phyloP scores from a whole-genome alignment of 1,140 invertebrate genomes.

The Bombus superbus region DNA sequence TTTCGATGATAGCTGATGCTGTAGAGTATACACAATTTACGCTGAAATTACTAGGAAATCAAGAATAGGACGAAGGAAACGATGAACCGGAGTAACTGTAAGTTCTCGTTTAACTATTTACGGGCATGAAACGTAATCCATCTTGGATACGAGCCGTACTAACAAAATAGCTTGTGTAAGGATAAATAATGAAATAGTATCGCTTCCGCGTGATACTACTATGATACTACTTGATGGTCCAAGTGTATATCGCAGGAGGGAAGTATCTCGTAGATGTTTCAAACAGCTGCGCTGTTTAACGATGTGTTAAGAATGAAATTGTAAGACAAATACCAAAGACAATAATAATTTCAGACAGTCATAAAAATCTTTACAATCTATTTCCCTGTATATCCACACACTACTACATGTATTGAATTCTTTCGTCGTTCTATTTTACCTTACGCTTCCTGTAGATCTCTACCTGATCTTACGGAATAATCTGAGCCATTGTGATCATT shows the following conservation, averaged over 20 bases:
- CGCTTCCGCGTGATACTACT: background rate
- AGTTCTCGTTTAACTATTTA: background rate
- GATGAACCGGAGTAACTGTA: background rate
- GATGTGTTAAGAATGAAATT: constrained; percentile 10
- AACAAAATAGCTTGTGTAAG: constrained; percentile 18
- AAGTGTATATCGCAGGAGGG: background rate
- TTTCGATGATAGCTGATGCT: constrained; percentile 21
- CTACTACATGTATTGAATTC: constrained; percentile 57
- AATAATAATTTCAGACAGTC: constrained; percentile 55
- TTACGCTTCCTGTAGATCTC: constrained; percentile 31
- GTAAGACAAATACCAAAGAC: constrained; percentile 28
- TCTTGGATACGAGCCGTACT: background rate
- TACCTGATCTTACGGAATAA: constrained; percentile 29
- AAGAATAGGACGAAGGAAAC: background rate
- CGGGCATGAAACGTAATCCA: constrained; percentile 2
- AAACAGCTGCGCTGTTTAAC: constrained; percentile 42
- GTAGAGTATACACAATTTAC: constrained; percentile 7
- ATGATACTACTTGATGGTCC: background rate
- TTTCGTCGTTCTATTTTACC: constrained; percentile 49
- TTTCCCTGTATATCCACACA: constrained; percentile 64
- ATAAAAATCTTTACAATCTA: constrained; percentile 61
- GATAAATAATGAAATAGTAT: background rate
- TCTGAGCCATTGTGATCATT: constrained; percentile 16
- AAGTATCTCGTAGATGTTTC: background rate
- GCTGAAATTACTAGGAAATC: background rate